Evolutionary conservation across 2,113 vertebrate genomes (phyloP).

Genomic region (Sander vitreus): DNA sequence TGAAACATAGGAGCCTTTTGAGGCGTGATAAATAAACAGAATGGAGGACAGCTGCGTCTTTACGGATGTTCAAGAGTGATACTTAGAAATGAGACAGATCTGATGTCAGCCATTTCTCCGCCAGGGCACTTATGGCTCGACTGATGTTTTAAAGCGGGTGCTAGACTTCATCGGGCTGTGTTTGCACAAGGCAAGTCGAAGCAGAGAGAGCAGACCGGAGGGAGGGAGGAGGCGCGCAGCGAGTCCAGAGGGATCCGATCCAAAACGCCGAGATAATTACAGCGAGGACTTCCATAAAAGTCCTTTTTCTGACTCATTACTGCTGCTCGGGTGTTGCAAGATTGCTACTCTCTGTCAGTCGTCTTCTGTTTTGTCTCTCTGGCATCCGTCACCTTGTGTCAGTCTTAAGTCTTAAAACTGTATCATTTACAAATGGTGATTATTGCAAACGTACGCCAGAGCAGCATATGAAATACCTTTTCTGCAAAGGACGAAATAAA

Average conservation of each 20-base stretch:
- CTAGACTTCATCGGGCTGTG: conserved; percentile 7
- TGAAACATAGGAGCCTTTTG: not conserved
- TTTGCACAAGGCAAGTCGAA: conserved; percentile 17
- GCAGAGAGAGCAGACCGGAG: not conserved
- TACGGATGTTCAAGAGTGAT: not conserved
- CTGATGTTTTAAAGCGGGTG: conserved; percentile 6
- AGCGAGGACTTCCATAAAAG: conserved; percentile 39
- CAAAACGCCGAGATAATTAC: conserved; percentile 48
- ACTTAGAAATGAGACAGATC: not conserved
- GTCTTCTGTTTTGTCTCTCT: not conserved
- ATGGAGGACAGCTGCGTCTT: not conserved
- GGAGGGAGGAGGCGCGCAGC: not conserved
- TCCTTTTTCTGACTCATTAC: conserved; percentile 38
- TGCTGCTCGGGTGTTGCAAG: conserved; percentile 6
- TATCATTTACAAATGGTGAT: not conserved
- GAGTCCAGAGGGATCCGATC: conserved; percentile 21
- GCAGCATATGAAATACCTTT: not conserved
- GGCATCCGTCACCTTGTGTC: not conserved
- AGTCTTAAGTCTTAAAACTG: not conserved
- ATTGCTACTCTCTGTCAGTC: not conserved
- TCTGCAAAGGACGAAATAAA: not conserved
- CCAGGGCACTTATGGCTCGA: not conserved
- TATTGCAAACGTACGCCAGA: not conserved
- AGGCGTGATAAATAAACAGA: not conserved
- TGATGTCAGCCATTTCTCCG: not conserved